Evolutionary conservation across 1,140 invertebrate genomes (phyloP).

Genomic region (Zeugodacus cucurbitae): DNA sequence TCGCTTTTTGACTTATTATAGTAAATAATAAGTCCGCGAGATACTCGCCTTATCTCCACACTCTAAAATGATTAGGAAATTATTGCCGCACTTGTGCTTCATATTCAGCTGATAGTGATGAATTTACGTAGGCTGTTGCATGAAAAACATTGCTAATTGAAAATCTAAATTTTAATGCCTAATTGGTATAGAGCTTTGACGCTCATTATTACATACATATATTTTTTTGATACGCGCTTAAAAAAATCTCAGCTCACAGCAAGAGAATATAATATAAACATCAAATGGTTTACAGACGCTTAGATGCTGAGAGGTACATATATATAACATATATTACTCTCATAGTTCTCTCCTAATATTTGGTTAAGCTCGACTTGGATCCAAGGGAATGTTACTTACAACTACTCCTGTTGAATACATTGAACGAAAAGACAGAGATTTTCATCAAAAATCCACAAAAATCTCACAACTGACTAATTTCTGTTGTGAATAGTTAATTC

Average conservation of each 20-base stretch:
- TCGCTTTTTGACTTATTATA: background rate
- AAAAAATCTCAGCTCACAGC: background rate
- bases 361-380: no score
- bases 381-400: no score
- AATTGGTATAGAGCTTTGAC: background rate
- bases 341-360: no score
- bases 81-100: background rate
- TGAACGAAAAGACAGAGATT: no score
- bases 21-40: background rate
- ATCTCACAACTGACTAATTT: no score
- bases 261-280: no score
- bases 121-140: background rate
- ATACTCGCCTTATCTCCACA: background rate
- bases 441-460: no score
- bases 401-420: no score
- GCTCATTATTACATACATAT: background rate
- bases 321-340: no score
- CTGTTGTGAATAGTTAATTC: no score
- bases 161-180: background rate
- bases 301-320: no score
- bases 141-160: background rate
- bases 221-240: background rate
- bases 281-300: no score
- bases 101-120: background rate
- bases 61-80: constrained; percentile 17